Evolutionary conservation across 2,888 invertebrate species (phyloP), one percentile per base, ranked within the genome.

Genomic region (Rhingia rostrata): DNA sequence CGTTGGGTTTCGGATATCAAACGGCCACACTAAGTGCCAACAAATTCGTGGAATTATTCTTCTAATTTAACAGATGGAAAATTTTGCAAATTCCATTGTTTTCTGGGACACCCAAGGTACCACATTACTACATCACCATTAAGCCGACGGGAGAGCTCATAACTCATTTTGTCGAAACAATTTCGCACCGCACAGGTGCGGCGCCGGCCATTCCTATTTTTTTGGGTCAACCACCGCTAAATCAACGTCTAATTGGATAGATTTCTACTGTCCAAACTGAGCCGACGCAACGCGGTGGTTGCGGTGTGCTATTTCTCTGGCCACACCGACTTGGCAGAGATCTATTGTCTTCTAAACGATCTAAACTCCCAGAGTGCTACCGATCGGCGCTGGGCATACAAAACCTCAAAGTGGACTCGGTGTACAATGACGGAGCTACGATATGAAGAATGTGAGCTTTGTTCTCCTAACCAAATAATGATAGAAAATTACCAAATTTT

Each of bases 401-500:
- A 32, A 22, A 22, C 22, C 22, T 22, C 54, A 79, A 63, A 64
- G 30, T 53, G 56, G 9, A 5, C 14, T 39, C 32, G 33, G 30
- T 32, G 39, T 32, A 32, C 35, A 51, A 41, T 41, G 9, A n/a
- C 39, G 58, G 43, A 60, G 47, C 63, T 47, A 41, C 41, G 73
- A 67, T 73, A 47, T 67, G 12, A 53, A 72, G 37, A 74, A 69
- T 37, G 41, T 33, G 33, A 43, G 10, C 41, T 45, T 54, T 73
- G 56, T 63, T 58, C 54, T 58, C 7, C 51, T 33, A 7, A 35
- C 37, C 35, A 47, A 67, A 77, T 67, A 72, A 69, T 79, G 53
- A 64, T 47, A 67, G 54, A 78, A 78, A 83, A 78, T 78, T 73
- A 67, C 64, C 51, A 43, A 83, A 83, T 64, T 74, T 78, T 51